These are phyloP conservation scores for Fragum sueziense DNA, from an alignment of 2,888 invertebrate genomes.

Conservation along the genomic window DNA sequence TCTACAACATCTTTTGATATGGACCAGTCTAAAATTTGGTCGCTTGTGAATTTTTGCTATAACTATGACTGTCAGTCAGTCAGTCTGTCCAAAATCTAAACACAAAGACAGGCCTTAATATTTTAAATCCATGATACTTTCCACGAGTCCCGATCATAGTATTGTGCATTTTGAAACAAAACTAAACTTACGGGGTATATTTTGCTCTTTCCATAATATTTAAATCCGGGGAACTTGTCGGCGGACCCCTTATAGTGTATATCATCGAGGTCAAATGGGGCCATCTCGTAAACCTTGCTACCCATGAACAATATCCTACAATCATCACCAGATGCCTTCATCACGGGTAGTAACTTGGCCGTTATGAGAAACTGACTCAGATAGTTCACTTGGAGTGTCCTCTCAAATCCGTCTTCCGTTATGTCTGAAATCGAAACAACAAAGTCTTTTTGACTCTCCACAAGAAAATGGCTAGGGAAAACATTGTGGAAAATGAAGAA, in stretches of 20 bases:
- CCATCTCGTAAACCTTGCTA: conserved; percentile 54
- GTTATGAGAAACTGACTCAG: conserved; percentile 66
- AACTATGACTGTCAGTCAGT: too few species aligned
- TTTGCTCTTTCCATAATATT: conserved; percentile 65
- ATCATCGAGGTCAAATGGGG: conserved; percentile 51
- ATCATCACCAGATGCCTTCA: conserved; percentile 65
- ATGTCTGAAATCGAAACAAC: conserved; percentile 39
- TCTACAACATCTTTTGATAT: too few species aligned
- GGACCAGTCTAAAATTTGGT: too few species aligned
- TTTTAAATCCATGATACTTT: too few species aligned
- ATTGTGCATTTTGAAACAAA: too few species aligned
- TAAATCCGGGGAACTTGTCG: conserved; percentile 27
- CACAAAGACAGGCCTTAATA: too few species aligned
- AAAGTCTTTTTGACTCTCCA: too few species aligned
- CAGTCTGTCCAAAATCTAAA: too few species aligned
- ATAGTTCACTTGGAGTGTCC: conserved; percentile 67
- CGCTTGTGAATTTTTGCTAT: too few species aligned
- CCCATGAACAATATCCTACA: conserved; percentile 65
- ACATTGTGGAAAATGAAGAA: too few species aligned
- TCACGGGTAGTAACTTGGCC: conserved; percentile 61
- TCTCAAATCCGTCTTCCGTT: conserved; percentile 62
- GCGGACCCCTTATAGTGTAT: conserved; percentile 56
- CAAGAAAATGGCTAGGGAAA: too few species aligned
- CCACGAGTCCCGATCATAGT: too few species aligned
- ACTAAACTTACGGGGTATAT: conserved; percentile 43